Conservation (phyloP, 37 sponge, comb jelly and placozoan genomes). For the Theonella swinhoei region DNA sequence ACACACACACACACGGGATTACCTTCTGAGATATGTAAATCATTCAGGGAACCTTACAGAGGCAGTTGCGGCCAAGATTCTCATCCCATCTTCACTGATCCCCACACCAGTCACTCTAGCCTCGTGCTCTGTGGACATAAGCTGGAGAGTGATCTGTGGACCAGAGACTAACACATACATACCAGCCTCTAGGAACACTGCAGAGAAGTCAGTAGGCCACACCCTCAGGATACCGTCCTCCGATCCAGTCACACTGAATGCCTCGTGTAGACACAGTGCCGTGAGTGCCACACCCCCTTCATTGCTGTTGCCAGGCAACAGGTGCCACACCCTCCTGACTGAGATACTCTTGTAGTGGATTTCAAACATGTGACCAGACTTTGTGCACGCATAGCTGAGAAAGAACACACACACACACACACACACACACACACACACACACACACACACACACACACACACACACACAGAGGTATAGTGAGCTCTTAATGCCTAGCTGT, state of each 20-base stretch:
- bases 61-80: constrained; percentile 71
- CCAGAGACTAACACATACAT: background rate
- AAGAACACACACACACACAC: background rate
- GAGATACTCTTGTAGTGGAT: constrained; percentile 66
- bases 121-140: constrained; percentile 58
- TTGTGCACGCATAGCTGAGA: constrained; percentile 70
- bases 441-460: background rate
- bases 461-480: background rate
- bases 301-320: constrained; percentile 24
- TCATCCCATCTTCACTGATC: constrained; percentile 79
- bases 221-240: constrained; percentile 83
- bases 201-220: constrained; percentile 85
- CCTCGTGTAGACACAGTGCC: constrained; percentile 70
- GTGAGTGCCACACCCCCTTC: constrained; percentile 58
- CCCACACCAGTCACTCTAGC: constrained; percentile 62
- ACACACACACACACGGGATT: no score
- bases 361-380: constrained; percentile 66
- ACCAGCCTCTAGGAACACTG: constrained; percentile 85
- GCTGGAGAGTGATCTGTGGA: background rate
- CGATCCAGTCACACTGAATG: constrained; percentile 83
- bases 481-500: no score
- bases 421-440: background rate
- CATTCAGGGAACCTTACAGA: constrained; percentile 69
- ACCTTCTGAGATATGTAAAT: no score
- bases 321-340: constrained; percentile 71